Evolutionary conservation across 2,888 invertebrate species (phyloP).

Genomic region (Lycocerus yunnanus): DNA sequence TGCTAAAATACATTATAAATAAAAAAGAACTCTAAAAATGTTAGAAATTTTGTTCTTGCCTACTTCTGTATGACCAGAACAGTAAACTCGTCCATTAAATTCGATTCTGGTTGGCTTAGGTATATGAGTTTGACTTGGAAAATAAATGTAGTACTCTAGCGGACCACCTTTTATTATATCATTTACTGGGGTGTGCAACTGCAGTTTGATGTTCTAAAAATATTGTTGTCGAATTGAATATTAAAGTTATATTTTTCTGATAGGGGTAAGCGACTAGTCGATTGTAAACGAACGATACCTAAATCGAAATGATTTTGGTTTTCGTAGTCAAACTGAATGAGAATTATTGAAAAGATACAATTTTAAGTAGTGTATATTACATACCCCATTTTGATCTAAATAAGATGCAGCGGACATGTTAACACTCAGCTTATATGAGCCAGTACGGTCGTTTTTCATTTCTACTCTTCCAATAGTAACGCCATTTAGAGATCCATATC

Average conservation of each 20-base stretch:
- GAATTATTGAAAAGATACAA: background rate
- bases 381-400: background rate
- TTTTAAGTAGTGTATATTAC: background rate
- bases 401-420: constrained; percentile 18
- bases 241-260: too few species aligned
- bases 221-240: background rate
- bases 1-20: constrained; percentile 8
- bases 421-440: constrained; percentile 8
- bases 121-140: constrained; percentile 14
- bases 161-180: constrained; percentile 4
- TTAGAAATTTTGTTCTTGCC: background rate
- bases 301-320: too few species aligned
- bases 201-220: constrained; percentile 20
- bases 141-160: constrained; percentile 12
- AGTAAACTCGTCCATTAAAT: constrained; percentile 16
- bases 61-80: constrained; percentile 10
- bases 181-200: constrained; percentile 6
- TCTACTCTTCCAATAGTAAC: constrained; percentile 2
- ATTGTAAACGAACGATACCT: too few species aligned
- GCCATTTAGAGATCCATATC: background rate
- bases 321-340: background rate
- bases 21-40: background rate
- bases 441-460: constrained; percentile 13
- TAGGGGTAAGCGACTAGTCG: too few species aligned
- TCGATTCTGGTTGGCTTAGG: constrained; percentile 18